Evolutionary conservation across 92 coral and sea anemone species (phyloP), one percentile per base, ranked within the genome.

Genomic region (Zoanthus solanderi): DNA sequence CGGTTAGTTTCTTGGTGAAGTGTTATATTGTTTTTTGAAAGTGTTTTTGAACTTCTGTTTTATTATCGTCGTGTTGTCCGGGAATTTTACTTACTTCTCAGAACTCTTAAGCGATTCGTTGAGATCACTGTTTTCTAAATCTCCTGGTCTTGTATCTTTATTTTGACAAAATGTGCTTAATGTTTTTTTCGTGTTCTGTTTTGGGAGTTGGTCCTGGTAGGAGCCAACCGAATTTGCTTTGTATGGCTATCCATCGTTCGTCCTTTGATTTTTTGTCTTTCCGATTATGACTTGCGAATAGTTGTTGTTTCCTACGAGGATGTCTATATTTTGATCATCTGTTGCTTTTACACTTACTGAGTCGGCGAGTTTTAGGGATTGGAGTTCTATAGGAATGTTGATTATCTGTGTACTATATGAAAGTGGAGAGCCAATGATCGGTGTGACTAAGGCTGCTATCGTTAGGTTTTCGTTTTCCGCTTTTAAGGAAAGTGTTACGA

Each of bases 71-170:
- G 80, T 37, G 42, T 68, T 79, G 53, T 73, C 44, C 56, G 0
- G 89, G 89, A 66, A 90, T 54, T 72, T 63, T 86, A 60, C 78
- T 90, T 18, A 90, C 44, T 14, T 90, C 88, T 88, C 29, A 61
- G 81, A 89, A 84, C 68, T 76, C 8, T 17, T 78, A 72, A 90
- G 87, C 0, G 56, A 31, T 58, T 87, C 75, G 54, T 85, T 79
- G 44, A 78, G 83, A 5, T 23, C 29, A 2, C 76, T 46, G 56
- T 88, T 71, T 72, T 46, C 77, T 71, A 65, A 11, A 45, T 76
- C 83, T 67, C 30, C 23, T 63, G 50, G 23, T 23, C 23, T 23
- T 23, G 23, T 69, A 42, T 18, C 72, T 29, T 37, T 71, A 31
- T 45, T 3, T 17, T 69, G 87, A 30, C 72, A 69, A 0, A 75